phyloP scores from a whole-genome alignment of 2,888 invertebrate species.

The Syrista parreyssii region DNA sequence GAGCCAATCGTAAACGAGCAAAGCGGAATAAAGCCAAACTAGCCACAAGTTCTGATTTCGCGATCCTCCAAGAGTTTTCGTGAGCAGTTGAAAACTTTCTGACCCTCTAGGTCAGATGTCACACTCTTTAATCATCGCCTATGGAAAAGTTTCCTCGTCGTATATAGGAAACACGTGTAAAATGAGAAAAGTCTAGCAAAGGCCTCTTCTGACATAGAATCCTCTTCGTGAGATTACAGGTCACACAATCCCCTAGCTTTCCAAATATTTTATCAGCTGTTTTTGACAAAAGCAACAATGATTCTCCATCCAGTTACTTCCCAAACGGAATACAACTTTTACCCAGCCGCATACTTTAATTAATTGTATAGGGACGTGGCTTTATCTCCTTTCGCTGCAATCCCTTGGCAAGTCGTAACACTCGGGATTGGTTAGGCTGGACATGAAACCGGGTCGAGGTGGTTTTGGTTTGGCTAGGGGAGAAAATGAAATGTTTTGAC shows the following conservation, averaged over 20 bases:
- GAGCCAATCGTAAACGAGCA: background rate
- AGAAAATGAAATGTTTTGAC: conserved; percentile 46
- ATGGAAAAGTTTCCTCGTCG: background rate
- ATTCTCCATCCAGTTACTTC: background rate
- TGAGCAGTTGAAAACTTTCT: background rate
- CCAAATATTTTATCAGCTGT: background rate
- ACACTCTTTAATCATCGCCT: background rate
- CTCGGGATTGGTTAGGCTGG: background rate
- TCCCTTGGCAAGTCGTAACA: background rate
- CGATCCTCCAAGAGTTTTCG: background rate
- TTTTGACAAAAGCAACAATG: background rate
- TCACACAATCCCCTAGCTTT: background rate
- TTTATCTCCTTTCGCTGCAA: background rate
- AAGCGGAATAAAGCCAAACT: conserved; percentile 24
- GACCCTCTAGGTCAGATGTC: conserved; percentile 3
- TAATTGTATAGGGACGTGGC: conserved; percentile 2
- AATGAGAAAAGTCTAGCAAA: background rate
- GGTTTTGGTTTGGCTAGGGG: conserved; percentile 10
- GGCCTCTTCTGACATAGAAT: background rate
- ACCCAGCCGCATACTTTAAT: background rate
- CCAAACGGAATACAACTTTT: background rate
- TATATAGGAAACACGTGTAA: background rate
- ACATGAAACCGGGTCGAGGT: background rate
- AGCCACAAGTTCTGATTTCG: conserved; percentile 23
- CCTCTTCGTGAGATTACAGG: background rate